Base-by-base conservation (phyloP, 2,888 invertebrate genomes). In the Synergus umbraculus region DNA sequence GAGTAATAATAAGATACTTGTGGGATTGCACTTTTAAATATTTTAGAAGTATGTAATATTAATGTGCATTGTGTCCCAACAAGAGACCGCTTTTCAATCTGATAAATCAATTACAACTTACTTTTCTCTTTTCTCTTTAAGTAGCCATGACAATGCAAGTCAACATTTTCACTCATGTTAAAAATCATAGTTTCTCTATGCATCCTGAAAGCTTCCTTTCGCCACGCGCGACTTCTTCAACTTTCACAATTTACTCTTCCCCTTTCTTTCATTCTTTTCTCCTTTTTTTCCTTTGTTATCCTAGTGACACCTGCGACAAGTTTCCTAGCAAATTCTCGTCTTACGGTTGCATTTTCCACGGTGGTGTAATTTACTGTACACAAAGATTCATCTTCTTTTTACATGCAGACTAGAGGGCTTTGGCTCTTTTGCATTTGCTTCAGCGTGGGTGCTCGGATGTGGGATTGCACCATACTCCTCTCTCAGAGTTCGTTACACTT, bases 401-500 rank as follows among this genome's bases (percentile, higher is more conserved):
- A 22, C 22, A 22, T 60, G 22, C 22, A 3, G 22, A 60, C 5
- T 2, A 60, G 60, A 22, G 60, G n/a, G 60, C 60, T 60, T 22
- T 60, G 64, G 76, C 13, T 22, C 76, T 77, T 66, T 79, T 13
- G 12, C 69, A 29, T 13, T 83, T 82, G 79, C 78, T 82, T 64
- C 64, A 82, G 82, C 79, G 80, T 83, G 58, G 77, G 58, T 64
- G 49, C 44, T 10, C 12, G 65, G 15, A 82, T 78, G 77, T 76
- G 79, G 81, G 77, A 82, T 81, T 78, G 80, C 79, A 78, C 77
- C 82, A 82, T 79, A 69, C 76, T 77, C 7, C 78, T 77, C 78
- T 81, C 78, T 18, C 76, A 76, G 81, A 79, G 82, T 82, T 82
- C 82, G 81, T 83, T 83, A 79, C 81, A 77, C 80, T 67, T 76